Evolutionary conservation across 23 tunicate species (phyloP), one percentile per base, ranked within the genome.

Genomic region (Oikopleura dioica): DNA sequence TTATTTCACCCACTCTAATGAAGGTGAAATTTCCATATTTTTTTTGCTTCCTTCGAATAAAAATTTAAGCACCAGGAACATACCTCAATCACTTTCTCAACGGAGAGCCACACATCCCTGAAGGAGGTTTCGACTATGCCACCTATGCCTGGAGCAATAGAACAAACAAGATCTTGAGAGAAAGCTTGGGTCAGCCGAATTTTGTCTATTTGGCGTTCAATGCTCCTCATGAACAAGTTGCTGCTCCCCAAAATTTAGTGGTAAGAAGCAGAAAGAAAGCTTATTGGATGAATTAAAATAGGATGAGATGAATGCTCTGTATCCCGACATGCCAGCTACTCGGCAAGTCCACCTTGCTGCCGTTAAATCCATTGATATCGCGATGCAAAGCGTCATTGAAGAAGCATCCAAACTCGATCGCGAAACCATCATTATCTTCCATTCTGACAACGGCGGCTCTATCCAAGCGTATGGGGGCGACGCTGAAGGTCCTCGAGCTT

Each of bases 171-270:
- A 63, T 12, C 4, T 63, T 63, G 72, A 23, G 2, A 16, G 33
- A 63, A 16, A 63, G 26, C 26, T 2, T 28, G 33, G 72, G 26
- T 31, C 4, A 16, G 2, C 72, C 72, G 33, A 24, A 63, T 12
- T 63, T 63, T 63, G 26, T 63, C 33, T 63, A 63, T 63, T 63
- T 63, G 72, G 72, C 72, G 16, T 63, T 63, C 26, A 63, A 63
- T 28, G 72, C 72, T 63, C 72, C 72, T 21, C 72, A 63, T 63
- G 72, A 63, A 63, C 72, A 23, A 31, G 72, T 63, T 21, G 16
- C 72, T 2, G 72, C 72, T 21, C 72, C 72, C 4, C 30, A 63
- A 63, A 31, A 63, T 63, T 23, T 63, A 28, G 26, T 63, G 16
- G 33, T 12, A 63, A 31, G 26, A 63, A 63, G 16, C 30, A 24